Conservation (phyloP, 2,113 vertebrate genomes). For the Lagopus muta region DNA sequence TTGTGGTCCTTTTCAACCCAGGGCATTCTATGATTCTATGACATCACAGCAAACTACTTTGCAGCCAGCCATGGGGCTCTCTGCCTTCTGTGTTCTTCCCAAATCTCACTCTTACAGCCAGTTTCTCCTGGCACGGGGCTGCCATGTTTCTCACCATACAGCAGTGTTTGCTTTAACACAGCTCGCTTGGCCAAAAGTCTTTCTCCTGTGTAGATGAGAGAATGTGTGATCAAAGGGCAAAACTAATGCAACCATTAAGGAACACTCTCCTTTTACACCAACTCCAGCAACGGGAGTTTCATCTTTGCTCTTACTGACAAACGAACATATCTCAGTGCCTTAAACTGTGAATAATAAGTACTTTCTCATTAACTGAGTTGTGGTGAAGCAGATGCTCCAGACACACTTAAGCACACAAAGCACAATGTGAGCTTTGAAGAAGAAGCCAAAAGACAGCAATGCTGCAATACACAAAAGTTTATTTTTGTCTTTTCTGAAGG, state of each 20-base stretch:
- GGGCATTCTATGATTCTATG: no score
- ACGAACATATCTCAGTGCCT: background rate
- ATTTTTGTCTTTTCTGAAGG: conserved; percentile 90
- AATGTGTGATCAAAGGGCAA: background rate
- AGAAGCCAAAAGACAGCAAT: conserved; percentile 38
- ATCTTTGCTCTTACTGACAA: background rate
- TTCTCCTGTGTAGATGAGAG: background rate
- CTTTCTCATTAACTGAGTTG: background rate
- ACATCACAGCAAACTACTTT: background rate
- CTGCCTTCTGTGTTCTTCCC: background rate
- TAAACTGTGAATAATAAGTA: no score
- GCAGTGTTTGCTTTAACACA: background rate
- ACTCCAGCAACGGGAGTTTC: background rate
- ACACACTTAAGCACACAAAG: background rate
- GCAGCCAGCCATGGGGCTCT: background rate
- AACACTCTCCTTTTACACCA: background rate
- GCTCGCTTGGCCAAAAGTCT: background rate
- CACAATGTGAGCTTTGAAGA: conserved; percentile 12
- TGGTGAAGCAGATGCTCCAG: background rate
- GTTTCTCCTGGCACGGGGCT: background rate
- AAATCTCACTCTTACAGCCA: background rate
- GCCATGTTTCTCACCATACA: background rate
- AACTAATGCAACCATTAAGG: background rate
- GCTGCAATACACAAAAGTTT: conserved; percentile 95
- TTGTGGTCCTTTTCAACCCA: no score